These are phyloP conservation scores for Oscheius sp. DNA, from an alignment of 2,888 invertebrate species.

Conservation along the genomic window DNA sequence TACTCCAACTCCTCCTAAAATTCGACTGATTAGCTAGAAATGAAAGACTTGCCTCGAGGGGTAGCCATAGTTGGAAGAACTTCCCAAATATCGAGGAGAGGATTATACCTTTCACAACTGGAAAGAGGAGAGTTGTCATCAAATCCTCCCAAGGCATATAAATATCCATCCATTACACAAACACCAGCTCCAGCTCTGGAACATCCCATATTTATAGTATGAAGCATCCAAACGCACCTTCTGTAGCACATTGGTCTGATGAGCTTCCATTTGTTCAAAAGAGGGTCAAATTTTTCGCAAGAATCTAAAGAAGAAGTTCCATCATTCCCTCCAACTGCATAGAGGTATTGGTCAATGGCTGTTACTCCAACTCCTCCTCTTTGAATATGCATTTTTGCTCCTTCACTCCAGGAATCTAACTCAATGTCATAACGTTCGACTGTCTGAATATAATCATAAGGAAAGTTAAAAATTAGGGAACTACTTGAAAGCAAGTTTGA, in stretches of 20 bases:
- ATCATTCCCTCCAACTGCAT: slow-evolving; percentile 74
- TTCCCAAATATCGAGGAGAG: slow-evolving; percentile 71
- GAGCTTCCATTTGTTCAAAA: slow-evolving; percentile 72
- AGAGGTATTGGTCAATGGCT: slow-evolving; percentile 70
- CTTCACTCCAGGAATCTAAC: slow-evolving; percentile 72
- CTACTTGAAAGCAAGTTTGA: slow-evolving; percentile 72
- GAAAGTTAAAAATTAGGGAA: neutral
- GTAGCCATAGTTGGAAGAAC: slow-evolving; percentile 58
- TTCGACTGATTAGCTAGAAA: neutral
- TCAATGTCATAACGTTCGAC: slow-evolving; percentile 72
- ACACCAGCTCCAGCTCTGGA: slow-evolving; percentile 73
- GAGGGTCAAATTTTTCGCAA: slow-evolving; percentile 74
- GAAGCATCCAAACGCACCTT: too few species aligned
- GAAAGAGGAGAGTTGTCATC: slow-evolving; percentile 73
- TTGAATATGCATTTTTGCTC: slow-evolving; percentile 72
- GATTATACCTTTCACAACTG: slow-evolving; percentile 71
- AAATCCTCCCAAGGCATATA: slow-evolving; percentile 73
- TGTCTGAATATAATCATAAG: too few species aligned
- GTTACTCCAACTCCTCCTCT: slow-evolving; percentile 74
- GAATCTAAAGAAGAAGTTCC: slow-evolving; percentile 73
- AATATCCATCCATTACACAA: slow-evolving; percentile 72
- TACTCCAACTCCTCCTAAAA: slow-evolving; percentile 70
- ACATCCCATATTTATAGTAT: neutral
- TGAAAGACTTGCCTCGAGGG: slow-evolving; percentile 50
- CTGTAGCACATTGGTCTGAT: slow-evolving; percentile 72